Conservation (phyloP, 1,140 invertebrate genomes). For the Macrobrachium rosenbergii region DNA sequence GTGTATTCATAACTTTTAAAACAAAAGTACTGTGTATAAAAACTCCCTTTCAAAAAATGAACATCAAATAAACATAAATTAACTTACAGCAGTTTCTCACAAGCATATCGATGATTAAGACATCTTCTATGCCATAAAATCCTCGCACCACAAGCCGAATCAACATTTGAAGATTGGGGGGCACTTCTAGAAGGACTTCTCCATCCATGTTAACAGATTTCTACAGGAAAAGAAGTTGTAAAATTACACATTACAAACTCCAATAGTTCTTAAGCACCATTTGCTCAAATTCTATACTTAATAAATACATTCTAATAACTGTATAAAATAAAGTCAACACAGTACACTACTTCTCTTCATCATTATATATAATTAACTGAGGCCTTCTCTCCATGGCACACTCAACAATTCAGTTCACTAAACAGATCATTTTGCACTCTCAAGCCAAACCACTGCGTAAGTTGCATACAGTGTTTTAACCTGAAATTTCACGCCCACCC, state of each 20-base stretch:
- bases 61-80: not conserved
- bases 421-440: too few relatives aligned
- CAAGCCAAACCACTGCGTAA: too few relatives aligned
- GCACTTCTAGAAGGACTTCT: conserved; percentile 83
- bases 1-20: not conserved
- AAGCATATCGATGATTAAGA: conserved; percentile 94
- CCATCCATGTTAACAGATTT: conserved; percentile 38
- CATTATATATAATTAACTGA: too few relatives aligned
- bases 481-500: too few relatives aligned
- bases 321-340: too few relatives aligned
- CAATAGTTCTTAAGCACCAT: not conserved
- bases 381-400: too few relatives aligned
- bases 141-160: conserved; percentile 90
- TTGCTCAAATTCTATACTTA: not conserved
- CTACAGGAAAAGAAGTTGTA: not conserved
- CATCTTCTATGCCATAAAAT: conserved; percentile 94
- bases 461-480: too few relatives aligned
- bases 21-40: not conserved
- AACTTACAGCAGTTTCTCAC: conserved; percentile 85
- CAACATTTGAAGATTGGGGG: conserved; percentile 90
- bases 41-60: not conserved
- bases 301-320: too few relatives aligned
- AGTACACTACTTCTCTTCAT: too few relatives aligned
- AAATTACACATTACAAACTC: not conserved
- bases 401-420: too few relatives aligned